These are phyloP conservation scores for Myotis davidii DNA, from an alignment of 2,113 vertebrate species.

Conservation along the genomic window DNA sequence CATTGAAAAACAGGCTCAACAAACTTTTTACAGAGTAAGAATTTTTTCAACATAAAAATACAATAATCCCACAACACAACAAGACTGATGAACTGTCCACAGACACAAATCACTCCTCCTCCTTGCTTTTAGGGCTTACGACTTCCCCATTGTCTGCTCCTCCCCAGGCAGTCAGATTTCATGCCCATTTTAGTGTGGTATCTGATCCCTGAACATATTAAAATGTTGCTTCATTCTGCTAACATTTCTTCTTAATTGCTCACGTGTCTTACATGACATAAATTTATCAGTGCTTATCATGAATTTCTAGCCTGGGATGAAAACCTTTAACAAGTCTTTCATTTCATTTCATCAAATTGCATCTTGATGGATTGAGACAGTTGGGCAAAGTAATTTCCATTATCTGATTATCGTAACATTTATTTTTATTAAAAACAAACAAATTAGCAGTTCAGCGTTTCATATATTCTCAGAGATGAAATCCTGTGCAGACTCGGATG, in stretches of 20 bases:
- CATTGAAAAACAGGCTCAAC: constrained; percentile 48
- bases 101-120: not conserved
- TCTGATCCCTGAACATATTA: constrained; percentile 64
- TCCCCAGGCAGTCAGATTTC: not conserved
- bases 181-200: not conserved
- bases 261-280: constrained; percentile 71
- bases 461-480: constrained; percentile 12
- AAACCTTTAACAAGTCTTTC: constrained; percentile 82
- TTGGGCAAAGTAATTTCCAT: constrained; percentile 78
- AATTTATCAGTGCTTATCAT: constrained; percentile 78
- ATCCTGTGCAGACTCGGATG: not conserved
- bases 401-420: constrained; percentile 75
- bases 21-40: constrained; percentile 63
- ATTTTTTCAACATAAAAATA: constrained; percentile 76
- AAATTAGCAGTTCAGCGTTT: not conserved
- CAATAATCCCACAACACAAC: constrained; percentile 69
- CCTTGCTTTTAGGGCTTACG: constrained; percentile 46
- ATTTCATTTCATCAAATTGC: constrained; percentile 82
- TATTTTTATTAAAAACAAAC: constrained; percentile 71
- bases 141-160: not conserved
- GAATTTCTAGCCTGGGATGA: constrained; percentile 75
- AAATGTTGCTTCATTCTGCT: constrained; percentile 45
- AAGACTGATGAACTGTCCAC: constrained; percentile 73
- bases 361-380: constrained; percentile 78
- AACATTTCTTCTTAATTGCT: constrained; percentile 75